These are phyloP conservation scores for Ctenoplectra terminalis DNA, from an alignment of 1,140 invertebrate genomes.

Conservation along the genomic window DNA sequence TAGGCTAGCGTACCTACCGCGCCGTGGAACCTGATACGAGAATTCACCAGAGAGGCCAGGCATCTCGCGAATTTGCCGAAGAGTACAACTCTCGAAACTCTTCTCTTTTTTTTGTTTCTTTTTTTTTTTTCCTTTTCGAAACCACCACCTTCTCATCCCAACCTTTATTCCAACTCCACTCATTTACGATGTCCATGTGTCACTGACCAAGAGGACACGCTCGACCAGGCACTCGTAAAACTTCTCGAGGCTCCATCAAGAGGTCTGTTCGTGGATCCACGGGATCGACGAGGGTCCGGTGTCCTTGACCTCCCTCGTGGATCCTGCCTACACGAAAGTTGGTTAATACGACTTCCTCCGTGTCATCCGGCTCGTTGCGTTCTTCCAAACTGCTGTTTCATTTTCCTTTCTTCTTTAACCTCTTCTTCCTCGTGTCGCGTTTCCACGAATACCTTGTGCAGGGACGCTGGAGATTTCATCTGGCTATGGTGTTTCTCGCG, in stretches of 20 bases:
- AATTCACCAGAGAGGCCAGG: slow-evolving; percentile 17
- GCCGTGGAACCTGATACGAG: slow-evolving; percentile 75
- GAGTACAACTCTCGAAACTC: slow-evolving; percentile 46
- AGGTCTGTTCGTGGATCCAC: slow-evolving; percentile 19
- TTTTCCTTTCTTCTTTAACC: not conserved
- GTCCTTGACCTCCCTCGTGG: slow-evolving; percentile 47
- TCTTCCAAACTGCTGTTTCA: slow-evolving; percentile 17
- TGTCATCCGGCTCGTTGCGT: slow-evolving; percentile 32
- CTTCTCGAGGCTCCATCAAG: slow-evolving; percentile 51
- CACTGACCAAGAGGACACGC: not conserved
- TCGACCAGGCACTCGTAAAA: slow-evolving; percentile 61
- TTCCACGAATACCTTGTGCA: not conserved
- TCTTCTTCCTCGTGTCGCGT: not conserved
- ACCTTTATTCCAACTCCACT: not conserved
- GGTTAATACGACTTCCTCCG: not conserved
- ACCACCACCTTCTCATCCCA: not conserved
- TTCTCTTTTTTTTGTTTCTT: not conserved
- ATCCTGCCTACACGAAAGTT: not conserved
- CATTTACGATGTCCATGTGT: slow-evolving; percentile 39
- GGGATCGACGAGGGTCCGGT: slow-evolving; percentile 24
- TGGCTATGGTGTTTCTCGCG: slow-evolving; percentile 15
- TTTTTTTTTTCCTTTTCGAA: not conserved
- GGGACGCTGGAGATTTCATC: slow-evolving; percentile 66
- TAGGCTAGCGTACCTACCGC: slow-evolving; percentile 67
- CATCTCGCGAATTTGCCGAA: slow-evolving; percentile 68